Conservation (phyloP, 2,797 vertebrate genomes). For the Urophycis tenuis region DNA sequence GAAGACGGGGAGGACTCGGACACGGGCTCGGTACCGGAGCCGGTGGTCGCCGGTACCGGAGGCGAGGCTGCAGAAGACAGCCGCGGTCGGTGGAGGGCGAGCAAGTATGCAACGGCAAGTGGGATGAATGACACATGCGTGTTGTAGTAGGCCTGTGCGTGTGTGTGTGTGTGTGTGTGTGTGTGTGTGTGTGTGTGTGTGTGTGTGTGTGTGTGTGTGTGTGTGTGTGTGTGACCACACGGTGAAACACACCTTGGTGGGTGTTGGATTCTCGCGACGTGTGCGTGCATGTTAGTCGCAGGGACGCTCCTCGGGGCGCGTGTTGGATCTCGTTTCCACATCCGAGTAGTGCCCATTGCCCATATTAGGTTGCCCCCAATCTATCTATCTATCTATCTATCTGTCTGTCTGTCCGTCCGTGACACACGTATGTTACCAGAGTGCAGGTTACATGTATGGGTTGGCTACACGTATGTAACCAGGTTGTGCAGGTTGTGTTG, state of each 20-base stretch:
- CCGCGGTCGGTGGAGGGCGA: constrained; percentile 48
- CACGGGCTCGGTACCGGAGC: background rate
- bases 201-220: background rate
- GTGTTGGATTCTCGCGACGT: background rate
- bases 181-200: background rate
- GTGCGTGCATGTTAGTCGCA: background rate
- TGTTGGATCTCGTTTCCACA: background rate
- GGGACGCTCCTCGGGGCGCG: background rate
- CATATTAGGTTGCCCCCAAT: background rate
- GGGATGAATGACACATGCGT: constrained; percentile 55
- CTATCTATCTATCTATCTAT: background rate
- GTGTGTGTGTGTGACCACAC: background rate
- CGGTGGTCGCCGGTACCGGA: background rate
- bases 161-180: background rate
- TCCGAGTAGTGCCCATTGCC: background rate
- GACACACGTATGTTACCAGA: too few relatives aligned
- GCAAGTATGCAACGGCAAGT: constrained; percentile 28
- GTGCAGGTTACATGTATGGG: too few relatives aligned
- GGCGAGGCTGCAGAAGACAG: constrained; percentile 27
- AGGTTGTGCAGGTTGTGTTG: too few relatives aligned
- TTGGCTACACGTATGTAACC: too few relatives aligned
- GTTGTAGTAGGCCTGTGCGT: background rate
- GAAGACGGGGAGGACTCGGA: constrained; percentile 24
- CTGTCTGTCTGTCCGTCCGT: background rate
- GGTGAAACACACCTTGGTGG: background rate